Percentiles rank a stretch among this genome's conserved stretches.
These are phyloP conservation scores for Hassar affinis DNA, from an alignment of 2,113 vertebrate species.

Conservation along the genomic window DNA sequence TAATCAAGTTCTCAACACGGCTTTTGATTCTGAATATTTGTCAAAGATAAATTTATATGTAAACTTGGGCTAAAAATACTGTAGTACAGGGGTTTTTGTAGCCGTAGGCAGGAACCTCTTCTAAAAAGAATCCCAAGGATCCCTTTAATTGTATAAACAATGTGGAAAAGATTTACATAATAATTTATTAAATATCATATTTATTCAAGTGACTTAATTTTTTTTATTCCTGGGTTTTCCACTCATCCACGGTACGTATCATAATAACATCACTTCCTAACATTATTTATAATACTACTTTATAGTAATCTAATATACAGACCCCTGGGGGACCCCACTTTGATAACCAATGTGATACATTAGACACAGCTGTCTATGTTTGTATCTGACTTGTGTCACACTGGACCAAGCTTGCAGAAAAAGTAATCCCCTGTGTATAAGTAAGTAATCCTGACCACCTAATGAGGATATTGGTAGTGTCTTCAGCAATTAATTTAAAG, in stretches of 20 bases:
- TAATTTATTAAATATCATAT: neutral
- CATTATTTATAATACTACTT: neutral
- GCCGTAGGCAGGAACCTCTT: neutral
- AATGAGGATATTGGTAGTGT: constrained; percentile 48
- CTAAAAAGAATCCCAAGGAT: neutral
- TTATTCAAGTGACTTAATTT: neutral
- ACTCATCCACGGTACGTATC: neutral
- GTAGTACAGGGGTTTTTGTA: neutral
- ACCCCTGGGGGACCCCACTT: neutral
- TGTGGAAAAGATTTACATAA: neutral
- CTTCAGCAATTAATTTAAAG: constrained; percentile 54
- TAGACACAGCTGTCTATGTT: constrained; percentile 43
- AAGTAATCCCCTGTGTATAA: constrained; percentile 57
- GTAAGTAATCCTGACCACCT: constrained; percentile 55
- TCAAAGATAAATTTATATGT: neutral
- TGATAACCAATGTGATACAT: neutral
- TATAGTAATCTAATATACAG: neutral
- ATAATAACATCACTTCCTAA: neutral
- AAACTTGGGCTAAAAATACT: neutral
- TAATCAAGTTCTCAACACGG: neutral
- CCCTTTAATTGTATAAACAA: neutral
- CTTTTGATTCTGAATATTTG: neutral
- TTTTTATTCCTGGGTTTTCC: neutral
- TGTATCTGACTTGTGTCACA: constrained; percentile 41
- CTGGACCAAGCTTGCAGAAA: constrained; percentile 33